Evolutionary conservation across 2,797 vertebrate genomes (phyloP), one percentile per base, ranked within the genome.

Genomic region (Rhodeus uyekii): DNA sequence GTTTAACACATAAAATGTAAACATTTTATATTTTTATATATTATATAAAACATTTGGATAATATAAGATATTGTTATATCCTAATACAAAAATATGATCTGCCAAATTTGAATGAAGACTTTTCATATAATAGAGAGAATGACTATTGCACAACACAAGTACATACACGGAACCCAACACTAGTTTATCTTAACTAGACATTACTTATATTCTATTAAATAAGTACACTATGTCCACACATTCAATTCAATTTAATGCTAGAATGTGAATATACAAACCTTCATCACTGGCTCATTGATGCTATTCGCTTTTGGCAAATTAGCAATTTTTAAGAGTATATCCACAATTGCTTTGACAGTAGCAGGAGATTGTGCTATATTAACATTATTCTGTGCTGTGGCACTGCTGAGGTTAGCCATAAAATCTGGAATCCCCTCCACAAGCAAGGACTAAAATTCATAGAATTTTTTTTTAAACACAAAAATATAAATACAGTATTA

Each of bases 271-370:
- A 78, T 55, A 74, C 24, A 44, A 46, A 80, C 78, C 86, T 36
- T 0, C 83, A 94, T 92, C 27, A 88, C 77, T 4, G 10, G 1
- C 44, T 75, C 0, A 55, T 0, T 67, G 13, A 86, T 58, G 8
- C 0, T 24, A 7, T 90, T 61, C 1, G 0, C 0, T 2, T 8
- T 27, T 13, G 87, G 61, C 63, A 90, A 83, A 2, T 8, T 38
- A 48, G 96, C 94, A 76, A 97, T 6, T 19, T 5, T 87, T 4
- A 39, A 19, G 9, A 98, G 74, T 71, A 96, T 95, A 7, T 12
- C 24, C 84, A 97, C 82, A 0, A 96, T 60, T 14, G 95, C 89
- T 0, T 79, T 78, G 55, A 97, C 65, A 78, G 93, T 93, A 82
- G 87, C 90, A 48, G 93, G 10, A 46, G 94, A 95, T 0, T 14